Conservation (phyloP, 2,888 invertebrate genomes). For the Zele albiditarsus region DNA sequence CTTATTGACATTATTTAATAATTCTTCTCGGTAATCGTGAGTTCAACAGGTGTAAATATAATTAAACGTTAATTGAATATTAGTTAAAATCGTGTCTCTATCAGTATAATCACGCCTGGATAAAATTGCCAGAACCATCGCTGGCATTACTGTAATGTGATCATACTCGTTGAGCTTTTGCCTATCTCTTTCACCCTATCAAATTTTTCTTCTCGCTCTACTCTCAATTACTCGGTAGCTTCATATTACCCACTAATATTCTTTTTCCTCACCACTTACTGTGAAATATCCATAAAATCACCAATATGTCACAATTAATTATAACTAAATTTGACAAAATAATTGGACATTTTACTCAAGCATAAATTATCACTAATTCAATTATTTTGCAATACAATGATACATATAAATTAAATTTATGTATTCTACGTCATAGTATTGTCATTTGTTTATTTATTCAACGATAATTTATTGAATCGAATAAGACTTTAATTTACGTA, state of each 20-base stretch:
- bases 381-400: too few relatives aligned
- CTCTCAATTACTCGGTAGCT: not conserved
- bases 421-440: not conserved
- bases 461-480: not conserved
- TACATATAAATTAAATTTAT: too few relatives aligned
- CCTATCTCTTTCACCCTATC: not conserved
- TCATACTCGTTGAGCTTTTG: slow-evolving; percentile 8
- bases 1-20: not conserved
- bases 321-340: not conserved
- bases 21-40: not conserved
- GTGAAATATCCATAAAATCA: not conserved
- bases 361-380: too few relatives aligned
- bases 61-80: slow-evolving; percentile 32
- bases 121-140: not conserved
- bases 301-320: slow-evolving; percentile 1
- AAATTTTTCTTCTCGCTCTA: not conserved
- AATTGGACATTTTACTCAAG: not conserved
- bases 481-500: too few relatives aligned
- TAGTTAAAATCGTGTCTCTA: slow-evolving; percentile 22
- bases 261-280: not conserved
- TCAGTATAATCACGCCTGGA: not conserved
- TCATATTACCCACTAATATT: not conserved
- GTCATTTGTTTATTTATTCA: not conserved
- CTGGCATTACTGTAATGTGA: slow-evolving; percentile 9
- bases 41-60: slow-evolving; percentile 30